Percentiles rank a stretch among this genome's conserved stretches.
These are phyloP conservation scores for Drosophila conformis DNA, from an alignment of 2,888 invertebrate species.

Conservation along the genomic window DNA sequence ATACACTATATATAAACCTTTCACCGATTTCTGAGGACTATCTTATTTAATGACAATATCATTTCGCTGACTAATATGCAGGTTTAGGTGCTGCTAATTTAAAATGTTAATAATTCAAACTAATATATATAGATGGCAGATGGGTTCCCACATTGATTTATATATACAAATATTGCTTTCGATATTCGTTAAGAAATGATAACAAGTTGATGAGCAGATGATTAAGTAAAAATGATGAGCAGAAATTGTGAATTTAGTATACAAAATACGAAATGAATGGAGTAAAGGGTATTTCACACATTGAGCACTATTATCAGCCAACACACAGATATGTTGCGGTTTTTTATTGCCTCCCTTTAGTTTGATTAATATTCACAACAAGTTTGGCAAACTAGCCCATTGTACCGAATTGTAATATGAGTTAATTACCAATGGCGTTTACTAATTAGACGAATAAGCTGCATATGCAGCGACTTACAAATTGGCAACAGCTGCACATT, in stretches of 20 bases:
- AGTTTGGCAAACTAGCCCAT: background rate
- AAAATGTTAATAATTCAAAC: background rate
- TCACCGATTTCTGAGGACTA: background rate
- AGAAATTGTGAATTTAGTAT: background rate
- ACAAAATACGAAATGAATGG: background rate
- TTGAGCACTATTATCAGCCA: background rate
- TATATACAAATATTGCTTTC: background rate
- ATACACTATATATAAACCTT: background rate
- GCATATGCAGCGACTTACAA: conserved; percentile 45
- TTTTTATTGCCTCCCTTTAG: background rate
- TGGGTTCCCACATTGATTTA: background rate
- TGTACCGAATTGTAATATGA: conserved; percentile 43
- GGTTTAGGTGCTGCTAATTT: background rate
- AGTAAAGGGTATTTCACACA: background rate
- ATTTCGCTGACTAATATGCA: background rate
- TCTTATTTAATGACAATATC: background rate
- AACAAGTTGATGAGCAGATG: background rate
- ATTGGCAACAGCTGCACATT: conserved; percentile 49
- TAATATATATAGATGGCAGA: background rate
- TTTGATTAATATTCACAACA: conserved; percentile 17
- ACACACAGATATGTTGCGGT: background rate
- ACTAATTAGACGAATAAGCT: conserved; percentile 61
- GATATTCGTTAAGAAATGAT: too few species aligned
- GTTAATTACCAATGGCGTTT: conserved; percentile 67
- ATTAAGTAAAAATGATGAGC: background rate